Evolutionary conservation across 2,888 invertebrate species (phyloP), one percentile per base, ranked within the genome.

Genomic region (Acanthosoma haemorrhoidale): DNA sequence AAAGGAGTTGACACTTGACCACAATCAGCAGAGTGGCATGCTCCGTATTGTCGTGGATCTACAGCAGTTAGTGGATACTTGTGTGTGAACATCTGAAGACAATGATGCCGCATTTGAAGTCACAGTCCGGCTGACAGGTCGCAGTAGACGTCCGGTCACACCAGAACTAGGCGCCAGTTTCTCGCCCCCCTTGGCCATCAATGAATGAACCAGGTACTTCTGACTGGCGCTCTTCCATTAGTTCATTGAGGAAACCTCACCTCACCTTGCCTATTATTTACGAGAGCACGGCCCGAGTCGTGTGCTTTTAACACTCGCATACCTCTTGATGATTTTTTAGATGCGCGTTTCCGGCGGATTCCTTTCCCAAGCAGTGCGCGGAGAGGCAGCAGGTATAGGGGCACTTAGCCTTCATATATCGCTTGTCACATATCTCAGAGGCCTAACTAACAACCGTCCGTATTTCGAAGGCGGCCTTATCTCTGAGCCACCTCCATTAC

Each of bases 401-500:
- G 51, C 51, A 51, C 51, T 51, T 51, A 51, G 51, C 6, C n/a
- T 51, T 51, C 51, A 51, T 51, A 51, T 25, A 51, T 43, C 43
- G 25, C 51, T 51, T 51, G 51, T 51, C 51, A 51, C 51, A 51
- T 51, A 51, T 51, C 51, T 51, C 21, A 43, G 21, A n/a, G 38
- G 38, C 38, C 38, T 11, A 15, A 16, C 41, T 16, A 16, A 16
- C 16, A 5, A 2, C n/a, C n/a, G n/a, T n/a, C n/a, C n/a, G n/a
- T n/a, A n/a, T n/a, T n/a, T n/a, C n/a, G n/a, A n/a, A n/a, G n/a
- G n/a, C n/a, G n/a, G n/a, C 3, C 51, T 51, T 51, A 51, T 51
- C 51, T 51, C 5, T n/a, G n/a, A n/a, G n/a, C n/a, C n/a, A n/a
- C 13, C 13, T 51, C 51, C 51, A 51, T 51, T 51, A 51, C 51